Percentiles rank a stretch among this genome's conserved stretches.
Conservation (phyloP, 2,797 vertebrate species). For the Typhlichthys eigenmanni region DNA sequence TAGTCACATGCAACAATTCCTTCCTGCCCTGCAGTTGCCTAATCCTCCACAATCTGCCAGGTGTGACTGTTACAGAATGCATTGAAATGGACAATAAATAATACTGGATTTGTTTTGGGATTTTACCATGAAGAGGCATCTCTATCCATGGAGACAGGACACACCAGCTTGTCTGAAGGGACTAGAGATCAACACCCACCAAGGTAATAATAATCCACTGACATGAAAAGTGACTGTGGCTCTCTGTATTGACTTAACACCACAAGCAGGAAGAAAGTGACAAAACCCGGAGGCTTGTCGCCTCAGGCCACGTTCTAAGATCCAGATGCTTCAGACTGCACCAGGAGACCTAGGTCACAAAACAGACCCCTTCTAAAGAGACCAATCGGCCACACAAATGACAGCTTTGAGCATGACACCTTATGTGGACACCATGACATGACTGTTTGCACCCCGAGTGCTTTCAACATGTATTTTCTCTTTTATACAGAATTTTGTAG, state of each 20-base stretch:
- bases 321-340: conserved; percentile 39
- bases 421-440: conserved; percentile 1
- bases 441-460: neutral
- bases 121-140: conserved; percentile 70
- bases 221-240: neutral
- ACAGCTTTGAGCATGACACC: conserved; percentile 67
- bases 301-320: conserved; percentile 49
- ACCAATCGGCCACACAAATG: conserved; percentile 69
- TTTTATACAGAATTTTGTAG: conserved; percentile 2
- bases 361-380: conserved; percentile 71
- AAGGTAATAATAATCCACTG: conserved; percentile 74
- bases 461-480: neutral
- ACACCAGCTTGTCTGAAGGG: conserved; percentile 57
- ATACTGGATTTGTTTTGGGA: conserved; percentile 65
- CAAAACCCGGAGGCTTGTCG: conserved; percentile 52
- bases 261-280: conserved; percentile 78
- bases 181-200: conserved; percentile 64
- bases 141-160: too few relatives aligned
- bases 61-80: too few relatives aligned
- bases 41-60: conserved; percentile 71
- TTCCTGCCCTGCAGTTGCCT: neutral
- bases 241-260: too few relatives aligned
- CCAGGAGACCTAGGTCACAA: conserved; percentile 61
- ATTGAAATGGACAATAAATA: too few relatives aligned
- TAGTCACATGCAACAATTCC: neutral